A percentile compares a stretch with the other conserved stretches of the same genome.
These are phyloP conservation scores for Xiphophorus hellerii DNA, from an alignment of 2,113 vertebrate species.

Conservation along the genomic window DNA sequence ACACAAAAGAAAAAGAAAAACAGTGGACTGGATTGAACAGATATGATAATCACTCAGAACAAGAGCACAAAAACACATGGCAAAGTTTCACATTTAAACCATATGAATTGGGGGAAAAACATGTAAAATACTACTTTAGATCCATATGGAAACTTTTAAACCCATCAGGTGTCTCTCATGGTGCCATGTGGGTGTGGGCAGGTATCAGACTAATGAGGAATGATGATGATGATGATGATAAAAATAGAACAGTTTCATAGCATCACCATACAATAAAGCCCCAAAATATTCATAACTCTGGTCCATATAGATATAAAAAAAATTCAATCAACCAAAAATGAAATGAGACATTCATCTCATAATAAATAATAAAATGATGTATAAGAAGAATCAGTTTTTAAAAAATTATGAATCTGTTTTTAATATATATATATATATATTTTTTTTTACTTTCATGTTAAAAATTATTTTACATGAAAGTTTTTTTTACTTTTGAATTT, in stretches of 20 bases:
- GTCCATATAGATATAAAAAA: neutral
- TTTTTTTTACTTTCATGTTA: neutral
- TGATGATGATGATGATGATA: neutral
- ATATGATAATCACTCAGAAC: slow-evolving; percentile 15
- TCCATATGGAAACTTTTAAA: neutral
- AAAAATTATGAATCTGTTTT: neutral
- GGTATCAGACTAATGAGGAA: neutral
- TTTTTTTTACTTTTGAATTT: no score
- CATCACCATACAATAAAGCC: neutral
- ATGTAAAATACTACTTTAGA: neutral
- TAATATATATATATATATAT: neutral
- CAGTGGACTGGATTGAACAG: slow-evolving; percentile 17
- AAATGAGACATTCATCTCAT: neutral
- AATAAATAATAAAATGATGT: neutral
- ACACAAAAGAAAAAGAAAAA: slow-evolving; percentile 12
- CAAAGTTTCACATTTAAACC: slow-evolving; percentile 18
- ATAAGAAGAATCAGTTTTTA: neutral
- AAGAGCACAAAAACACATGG: slow-evolving; percentile 30
- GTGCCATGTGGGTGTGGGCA: neutral
- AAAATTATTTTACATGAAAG: neutral
- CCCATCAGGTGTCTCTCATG: neutral
- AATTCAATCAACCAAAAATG: neutral
- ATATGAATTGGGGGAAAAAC: no score
- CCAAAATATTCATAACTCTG: neutral
- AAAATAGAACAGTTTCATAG: neutral